phyloP scores from a whole-genome alignment of 2,113 vertebrate genomes.

The Lophius piscatorius region DNA sequence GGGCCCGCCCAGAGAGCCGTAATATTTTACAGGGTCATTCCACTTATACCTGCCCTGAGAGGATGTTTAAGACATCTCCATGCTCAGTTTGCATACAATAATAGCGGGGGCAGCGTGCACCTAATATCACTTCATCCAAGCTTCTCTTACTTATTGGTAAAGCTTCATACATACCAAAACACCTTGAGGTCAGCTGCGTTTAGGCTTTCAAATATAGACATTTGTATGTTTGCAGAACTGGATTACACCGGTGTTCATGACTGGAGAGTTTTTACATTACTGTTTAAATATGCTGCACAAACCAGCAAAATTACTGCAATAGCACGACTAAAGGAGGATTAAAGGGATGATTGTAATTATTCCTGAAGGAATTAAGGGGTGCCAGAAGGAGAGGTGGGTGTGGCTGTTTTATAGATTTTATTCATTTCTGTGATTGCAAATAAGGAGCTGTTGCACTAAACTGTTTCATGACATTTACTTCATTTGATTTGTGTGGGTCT shows the following conservation, averaged over 20 bases:
- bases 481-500: not conserved
- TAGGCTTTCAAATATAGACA: not conserved
- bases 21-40: constrained; percentile 22
- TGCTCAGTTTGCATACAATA: constrained; percentile 19
- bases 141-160: constrained; percentile 14
- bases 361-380: no score
- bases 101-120: constrained; percentile 15
- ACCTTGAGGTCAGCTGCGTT: not conserved
- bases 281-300: constrained; percentile 7
- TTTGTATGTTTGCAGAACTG: constrained; percentile 1
- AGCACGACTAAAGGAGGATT: constrained; percentile 20
- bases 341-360: constrained; percentile 5
- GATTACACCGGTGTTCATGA: no score
- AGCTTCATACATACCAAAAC: not conserved
- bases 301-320: not conserved
- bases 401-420: constrained; percentile 1
- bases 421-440: constrained; percentile 3
- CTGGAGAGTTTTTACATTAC: no score
- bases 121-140: constrained; percentile 38
- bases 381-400: no score
- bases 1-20: no score
- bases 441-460: no score
- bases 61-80: constrained; percentile 17
- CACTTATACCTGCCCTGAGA: not conserved
- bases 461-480: constrained; percentile 2